Percentiles rank a stretch among this genome's conserved stretches.
Evolutionary conservation across 2,888 invertebrate genomes (phyloP).

Genomic region (Cataglyphis cursor): DNA sequence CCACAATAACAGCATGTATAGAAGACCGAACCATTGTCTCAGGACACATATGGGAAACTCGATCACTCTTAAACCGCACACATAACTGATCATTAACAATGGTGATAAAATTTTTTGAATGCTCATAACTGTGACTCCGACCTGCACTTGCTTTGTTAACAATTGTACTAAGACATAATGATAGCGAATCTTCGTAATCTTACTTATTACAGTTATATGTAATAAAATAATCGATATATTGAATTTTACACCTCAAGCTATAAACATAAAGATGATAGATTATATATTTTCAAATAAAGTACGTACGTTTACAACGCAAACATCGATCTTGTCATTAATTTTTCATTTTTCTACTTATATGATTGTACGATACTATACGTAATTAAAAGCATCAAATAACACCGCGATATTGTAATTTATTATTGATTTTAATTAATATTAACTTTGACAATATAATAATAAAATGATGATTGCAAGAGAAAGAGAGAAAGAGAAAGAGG

Average conservation of each 20-base stretch:
- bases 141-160: neutral
- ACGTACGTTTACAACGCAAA: neutral
- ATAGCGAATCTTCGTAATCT: neutral
- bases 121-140: neutral
- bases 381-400: neutral
- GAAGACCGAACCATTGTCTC: neutral
- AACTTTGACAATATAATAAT: neutral
- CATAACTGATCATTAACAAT: neutral
- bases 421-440: neutral
- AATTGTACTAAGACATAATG: neutral
- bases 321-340: neutral
- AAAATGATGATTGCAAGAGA: neutral
- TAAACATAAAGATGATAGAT: neutral
- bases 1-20: slow-evolving; percentile 5
- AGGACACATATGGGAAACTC: neutral
- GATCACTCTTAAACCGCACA: neutral
- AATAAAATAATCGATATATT: neutral
- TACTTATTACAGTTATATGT: neutral
- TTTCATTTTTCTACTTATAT: neutral
- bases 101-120: neutral
- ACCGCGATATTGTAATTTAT: too few relatives aligned
- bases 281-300: neutral
- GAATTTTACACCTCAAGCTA: neutral
- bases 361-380: neutral
- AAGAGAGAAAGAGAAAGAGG: too few relatives aligned